Base-by-base conservation (phyloP, 2,797 vertebrate genomes). In the Tokudaia muenninki region DNA sequence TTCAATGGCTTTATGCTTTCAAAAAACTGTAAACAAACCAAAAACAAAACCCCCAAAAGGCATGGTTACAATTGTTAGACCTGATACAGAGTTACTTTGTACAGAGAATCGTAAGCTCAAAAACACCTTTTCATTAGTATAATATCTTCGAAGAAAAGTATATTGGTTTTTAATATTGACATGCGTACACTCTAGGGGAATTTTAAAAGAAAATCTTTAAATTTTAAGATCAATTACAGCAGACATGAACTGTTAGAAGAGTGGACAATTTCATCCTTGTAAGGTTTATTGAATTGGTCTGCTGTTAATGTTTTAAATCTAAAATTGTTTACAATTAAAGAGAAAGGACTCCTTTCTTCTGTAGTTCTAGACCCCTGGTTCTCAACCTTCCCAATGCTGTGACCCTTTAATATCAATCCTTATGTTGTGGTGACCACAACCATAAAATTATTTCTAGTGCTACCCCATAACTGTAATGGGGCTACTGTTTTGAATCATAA, bases 1-100 rank as follows among this genome's bases (percentile, higher is more conserved):
- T 44, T 93, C 34, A 84, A 90, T 29, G 14, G 79, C 77, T 91
- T 94, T 91, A 6, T 84, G 11, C 81, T 95, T 97, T 84, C 74
- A 87, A 89, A 75, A 87, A 80, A 67, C 63, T 19, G 10, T 11
- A 70, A 70, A n/a, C 34, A 37, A 72, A 19, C 34, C 10, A 72
- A 72, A 65, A 65, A 31, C 34, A 70, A 78, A 34, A 34, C 1
- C 34, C 67, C 67, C 17, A 19, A 72, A n/a, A 72, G 70, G n/a
- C n/a, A n/a, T 77, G 77, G 12, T 63, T 93, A 34, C 26, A 41
- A 41, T 44, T 90, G 5, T 89, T 78, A 75, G 75, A n/a, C 31
- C 34, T 93, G 37, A 52, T 24, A 41, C 34, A 24, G 19, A 84
- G 24, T 21, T 5, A 55, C 34, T 79, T 72, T 37, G 52, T 80